A percentile compares a stretch with the other conserved stretches of the same genome.
These are phyloP conservation scores for Micoletzkya japonica DNA, from an alignment of 2,888 invertebrate species.

Conservation along the genomic window DNA sequence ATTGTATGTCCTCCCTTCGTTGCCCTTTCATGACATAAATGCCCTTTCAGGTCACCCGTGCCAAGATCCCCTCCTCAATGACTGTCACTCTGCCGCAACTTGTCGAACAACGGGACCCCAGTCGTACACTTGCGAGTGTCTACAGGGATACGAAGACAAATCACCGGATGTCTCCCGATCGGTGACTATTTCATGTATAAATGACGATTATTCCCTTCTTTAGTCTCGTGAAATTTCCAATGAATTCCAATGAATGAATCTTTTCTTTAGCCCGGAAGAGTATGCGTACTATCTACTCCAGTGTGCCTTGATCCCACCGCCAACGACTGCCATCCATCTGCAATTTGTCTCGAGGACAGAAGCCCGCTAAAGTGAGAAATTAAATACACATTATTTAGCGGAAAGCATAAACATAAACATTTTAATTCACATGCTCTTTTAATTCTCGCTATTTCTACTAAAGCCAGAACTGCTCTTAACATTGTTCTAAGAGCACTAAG, in stretches of 20 bases:
- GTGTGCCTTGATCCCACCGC: conserved; percentile 58
- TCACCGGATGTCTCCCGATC: conserved; percentile 57
- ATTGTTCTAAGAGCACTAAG: no score
- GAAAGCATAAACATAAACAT: no score
- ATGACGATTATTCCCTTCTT: no score
- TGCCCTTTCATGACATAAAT: not conserved
- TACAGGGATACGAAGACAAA: conserved; percentile 57
- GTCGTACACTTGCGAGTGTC: conserved; percentile 62
- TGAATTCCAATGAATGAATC: not conserved
- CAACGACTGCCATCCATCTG: conserved; percentile 63
- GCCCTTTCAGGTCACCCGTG: conserved; percentile 53
- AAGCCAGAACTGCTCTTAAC: no score
- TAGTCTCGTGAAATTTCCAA: no score
- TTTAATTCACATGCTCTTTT: no score
- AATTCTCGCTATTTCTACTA: no score
- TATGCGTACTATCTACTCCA: conserved; percentile 57
- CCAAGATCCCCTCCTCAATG: conserved; percentile 61
- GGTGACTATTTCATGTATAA: no score
- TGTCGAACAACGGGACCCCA: conserved; percentile 60
- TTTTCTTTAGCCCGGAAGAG: conserved; percentile 31
- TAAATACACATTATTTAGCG: no score
- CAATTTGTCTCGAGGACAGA: conserved; percentile 57
- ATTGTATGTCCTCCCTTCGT: not conserved
- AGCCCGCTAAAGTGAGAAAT: no score
- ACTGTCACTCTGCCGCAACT: conserved; percentile 59